phyloP scores from a whole-genome alignment of 2,113 vertebrate species.

The Nipponia nippon region DNA sequence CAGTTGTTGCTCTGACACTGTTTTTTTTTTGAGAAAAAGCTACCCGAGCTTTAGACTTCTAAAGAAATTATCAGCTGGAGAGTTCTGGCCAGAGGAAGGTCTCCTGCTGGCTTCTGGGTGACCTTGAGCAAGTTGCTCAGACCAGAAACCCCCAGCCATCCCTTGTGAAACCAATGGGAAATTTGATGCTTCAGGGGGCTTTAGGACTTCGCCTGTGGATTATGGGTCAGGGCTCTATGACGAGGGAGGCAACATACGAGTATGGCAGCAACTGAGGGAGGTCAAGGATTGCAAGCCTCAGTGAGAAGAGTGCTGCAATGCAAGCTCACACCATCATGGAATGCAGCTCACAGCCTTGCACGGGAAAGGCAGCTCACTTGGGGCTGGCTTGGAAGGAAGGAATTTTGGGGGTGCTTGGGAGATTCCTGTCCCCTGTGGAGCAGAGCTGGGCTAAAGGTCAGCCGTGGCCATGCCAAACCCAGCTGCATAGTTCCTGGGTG shows the following conservation, averaged over 20 bases:
- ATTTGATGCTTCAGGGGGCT: background rate
- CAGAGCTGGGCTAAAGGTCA: slow-evolving; percentile 39
- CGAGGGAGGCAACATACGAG: background rate
- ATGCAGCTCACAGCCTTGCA: background rate
- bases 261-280: background rate
- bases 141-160: background rate
- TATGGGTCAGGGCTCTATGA: background rate
- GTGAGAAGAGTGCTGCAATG: background rate
- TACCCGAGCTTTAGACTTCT: background rate
- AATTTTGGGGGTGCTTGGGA: background rate
- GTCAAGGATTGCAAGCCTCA: background rate
- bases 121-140: background rate
- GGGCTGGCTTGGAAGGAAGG: background rate
- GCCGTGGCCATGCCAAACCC: background rate
- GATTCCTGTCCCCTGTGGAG: background rate
- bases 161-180: background rate
- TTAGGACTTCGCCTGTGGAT: background rate
- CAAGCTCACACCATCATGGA: background rate
- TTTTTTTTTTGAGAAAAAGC: background rate
- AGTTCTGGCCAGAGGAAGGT: background rate
- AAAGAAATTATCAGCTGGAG: background rate
- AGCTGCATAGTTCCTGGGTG: background rate
- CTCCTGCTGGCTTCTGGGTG: background rate
- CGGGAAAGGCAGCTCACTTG: background rate
- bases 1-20: background rate